Evolutionary conservation across 2,113 vertebrate species (phyloP).

Genomic region (Edolisoma coerulescens): DNA sequence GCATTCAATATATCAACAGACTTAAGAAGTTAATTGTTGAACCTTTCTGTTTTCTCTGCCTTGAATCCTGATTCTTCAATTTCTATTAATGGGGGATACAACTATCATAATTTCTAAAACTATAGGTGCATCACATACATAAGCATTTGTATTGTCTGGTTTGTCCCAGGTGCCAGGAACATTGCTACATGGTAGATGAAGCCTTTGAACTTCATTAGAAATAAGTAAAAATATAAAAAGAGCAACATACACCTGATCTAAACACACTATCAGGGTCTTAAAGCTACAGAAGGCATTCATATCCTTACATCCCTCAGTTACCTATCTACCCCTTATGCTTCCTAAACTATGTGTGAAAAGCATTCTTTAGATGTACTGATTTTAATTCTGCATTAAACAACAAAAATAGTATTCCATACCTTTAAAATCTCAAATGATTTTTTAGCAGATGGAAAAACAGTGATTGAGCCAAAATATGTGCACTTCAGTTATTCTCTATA

Average conservation of each 20-base stretch:
- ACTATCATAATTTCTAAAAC: background rate
- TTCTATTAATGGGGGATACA: background rate
- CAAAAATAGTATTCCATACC: background rate
- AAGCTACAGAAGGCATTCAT: background rate
- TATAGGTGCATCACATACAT: accelerated
- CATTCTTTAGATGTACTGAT: background rate
- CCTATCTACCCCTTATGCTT: accelerated
- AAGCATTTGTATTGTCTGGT: background rate
- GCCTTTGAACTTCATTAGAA: background rate
- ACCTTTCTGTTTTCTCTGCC: background rate
- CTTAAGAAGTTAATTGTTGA: background rate
- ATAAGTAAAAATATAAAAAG: background rate
- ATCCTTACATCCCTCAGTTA: background rate
- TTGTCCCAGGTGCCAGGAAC: background rate
- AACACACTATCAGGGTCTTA: background rate
- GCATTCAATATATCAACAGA: background rate
- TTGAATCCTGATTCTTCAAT: background rate
- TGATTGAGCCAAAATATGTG: background rate
- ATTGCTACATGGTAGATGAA: background rate
- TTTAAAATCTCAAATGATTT: background rate
- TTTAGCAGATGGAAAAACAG: background rate
- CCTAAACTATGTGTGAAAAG: background rate
- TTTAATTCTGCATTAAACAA: background rate
- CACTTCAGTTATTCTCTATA: background rate
- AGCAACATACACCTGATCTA: background rate